Conservation (phyloP, 1,140 invertebrate genomes). For the Laupala kohalensis region DNA sequence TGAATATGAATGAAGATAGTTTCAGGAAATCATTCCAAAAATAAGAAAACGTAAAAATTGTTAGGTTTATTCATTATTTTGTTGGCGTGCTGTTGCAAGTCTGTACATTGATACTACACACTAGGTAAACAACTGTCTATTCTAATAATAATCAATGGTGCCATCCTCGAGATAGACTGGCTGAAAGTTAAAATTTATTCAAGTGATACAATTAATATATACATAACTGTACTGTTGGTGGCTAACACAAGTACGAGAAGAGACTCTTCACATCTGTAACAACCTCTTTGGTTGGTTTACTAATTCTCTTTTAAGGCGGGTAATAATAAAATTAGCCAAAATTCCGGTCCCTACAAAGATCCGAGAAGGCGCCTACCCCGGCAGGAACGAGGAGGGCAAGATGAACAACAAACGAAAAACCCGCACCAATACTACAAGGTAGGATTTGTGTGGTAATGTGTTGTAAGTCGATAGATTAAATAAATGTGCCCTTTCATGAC, state of each 20-base stretch:
- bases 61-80: no score
- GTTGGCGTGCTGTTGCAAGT: not conserved
- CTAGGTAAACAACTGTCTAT: not conserved
- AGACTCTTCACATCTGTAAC: not conserved
- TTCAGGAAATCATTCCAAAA: not conserved
- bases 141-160: not conserved
- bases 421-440: constrained; percentile 33
- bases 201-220: constrained; percentile 6
- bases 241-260: not conserved
- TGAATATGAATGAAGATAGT: no score
- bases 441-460: constrained; percentile 4
- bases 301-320: constrained; percentile 8
- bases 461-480: not conserved
- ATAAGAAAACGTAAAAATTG: not conserved
- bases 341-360: constrained; percentile 43
- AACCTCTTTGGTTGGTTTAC: constrained; percentile 3
- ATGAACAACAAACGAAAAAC: constrained; percentile 37
- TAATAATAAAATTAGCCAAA: constrained; percentile 33
- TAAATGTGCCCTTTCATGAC: not conserved
- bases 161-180: constrained; percentile 6
- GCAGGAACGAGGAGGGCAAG: constrained; percentile 32
- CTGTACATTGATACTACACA: not conserved
- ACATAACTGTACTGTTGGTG: not conserved
- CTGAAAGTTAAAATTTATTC: constrained; percentile 2
- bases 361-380: constrained; percentile 37